Evolutionary conservation across 2,888 invertebrate genomes (phyloP).

Genomic region (Timandra comae): DNA sequence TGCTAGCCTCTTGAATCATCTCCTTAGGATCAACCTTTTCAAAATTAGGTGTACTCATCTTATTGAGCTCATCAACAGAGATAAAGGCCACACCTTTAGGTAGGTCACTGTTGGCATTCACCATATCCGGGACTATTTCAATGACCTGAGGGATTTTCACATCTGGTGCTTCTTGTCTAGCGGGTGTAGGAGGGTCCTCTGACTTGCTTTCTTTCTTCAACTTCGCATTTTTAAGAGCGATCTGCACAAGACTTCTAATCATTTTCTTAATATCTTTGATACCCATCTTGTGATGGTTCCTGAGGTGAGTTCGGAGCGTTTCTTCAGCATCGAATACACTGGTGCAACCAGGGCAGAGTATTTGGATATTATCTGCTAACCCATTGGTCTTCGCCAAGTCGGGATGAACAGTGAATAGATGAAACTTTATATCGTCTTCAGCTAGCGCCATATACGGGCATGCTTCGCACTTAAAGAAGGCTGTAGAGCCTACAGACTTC

Average conservation of each 20-base stretch:
- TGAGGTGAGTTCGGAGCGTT: constrained; percentile 79
- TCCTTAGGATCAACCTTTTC: constrained; percentile 68
- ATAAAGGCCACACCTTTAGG: constrained; percentile 66
- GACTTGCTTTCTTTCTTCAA: constrained; percentile 53
- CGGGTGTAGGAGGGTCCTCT: constrained; percentile 23
- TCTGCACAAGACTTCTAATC: constrained; percentile 71
- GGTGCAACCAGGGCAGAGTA: constrained; percentile 81
- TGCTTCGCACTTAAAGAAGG: constrained; percentile 73
- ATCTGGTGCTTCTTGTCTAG: constrained; percentile 38
- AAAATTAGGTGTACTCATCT: constrained; percentile 68
- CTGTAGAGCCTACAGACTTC: constrained; percentile 66
- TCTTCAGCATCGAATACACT: constrained; percentile 80
- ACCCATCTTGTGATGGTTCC: constrained; percentile 82
- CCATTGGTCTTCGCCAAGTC: constrained; percentile 71
- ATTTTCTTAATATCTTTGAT: constrained; percentile 77
- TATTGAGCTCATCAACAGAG: constrained; percentile 64
- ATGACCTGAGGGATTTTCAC: constrained; percentile 66
- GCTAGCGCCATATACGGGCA: constrained; percentile 75
- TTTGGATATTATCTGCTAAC: constrained; percentile 69
- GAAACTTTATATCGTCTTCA: constrained; percentile 71
- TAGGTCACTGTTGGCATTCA: constrained; percentile 41
- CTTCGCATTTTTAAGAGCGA: constrained; percentile 62
- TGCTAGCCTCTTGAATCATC: constrained; percentile 68
- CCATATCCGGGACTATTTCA: constrained; percentile 61
- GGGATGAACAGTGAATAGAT: constrained; percentile 67